Base-by-base conservation (phyloP, 2,113 vertebrate species). In the Prunella himalayana region DNA sequence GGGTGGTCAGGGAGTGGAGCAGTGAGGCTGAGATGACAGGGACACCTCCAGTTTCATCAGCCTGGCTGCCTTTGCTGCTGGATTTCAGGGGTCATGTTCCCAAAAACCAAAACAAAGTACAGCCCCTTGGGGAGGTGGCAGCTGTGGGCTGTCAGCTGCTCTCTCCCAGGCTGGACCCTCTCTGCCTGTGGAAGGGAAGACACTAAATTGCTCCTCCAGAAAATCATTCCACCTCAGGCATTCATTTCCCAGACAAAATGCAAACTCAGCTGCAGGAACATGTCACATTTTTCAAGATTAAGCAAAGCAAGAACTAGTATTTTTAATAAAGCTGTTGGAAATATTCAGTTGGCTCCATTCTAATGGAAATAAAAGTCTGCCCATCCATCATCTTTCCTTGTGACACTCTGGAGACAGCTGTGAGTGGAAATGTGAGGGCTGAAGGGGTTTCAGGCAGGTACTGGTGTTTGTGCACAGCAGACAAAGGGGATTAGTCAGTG, bases 271-370 rank as follows among this genome's bases (percentile, higher is more conserved):
- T 90, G 72, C 76, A 86, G 94, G 82, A 92, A 90, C 64, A 50
- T 70, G 90, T 59, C 81, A 53, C 71, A 37, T 91, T 94, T 95
- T 90, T 94, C 83, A 82, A 90, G 85, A 93, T 88, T 60, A 96
- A 75, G 85, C 44, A 68, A 88, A 97, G 88, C 5, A 9, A 88
- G 71, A 73, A 63, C 28, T 41, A 83, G n/a, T 56, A 75, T 70
- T 96, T 96, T 90, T 93, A 88, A 96, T 80, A 96, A 78, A 88
- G 80, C 68, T 68, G 72, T 81, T 86, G 90, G 85, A 96, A 96
- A 86, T 86, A 93, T 54, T 93, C 41, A 73, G 49, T 59, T 94
- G 88, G 82, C 77, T 93, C 79, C 41, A 0, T 93, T 90, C 73
- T 95, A 78, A 88, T 81, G 80, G 90, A 96, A 95, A 82, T 72